Conservation (phyloP, 2,797 vertebrate genomes). For the Eulemur rubriventer region DNA sequence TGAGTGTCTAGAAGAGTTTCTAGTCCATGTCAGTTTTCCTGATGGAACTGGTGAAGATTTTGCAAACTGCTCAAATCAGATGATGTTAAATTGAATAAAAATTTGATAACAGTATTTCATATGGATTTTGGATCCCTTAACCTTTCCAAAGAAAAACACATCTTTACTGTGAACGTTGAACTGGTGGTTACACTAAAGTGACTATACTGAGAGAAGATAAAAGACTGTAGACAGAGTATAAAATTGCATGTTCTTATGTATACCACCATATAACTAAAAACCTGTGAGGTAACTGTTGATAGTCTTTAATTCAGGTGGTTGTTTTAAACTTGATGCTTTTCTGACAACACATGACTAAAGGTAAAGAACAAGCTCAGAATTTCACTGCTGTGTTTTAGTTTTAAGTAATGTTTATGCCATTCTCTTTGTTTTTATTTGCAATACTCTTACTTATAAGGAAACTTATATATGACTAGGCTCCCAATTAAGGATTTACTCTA, state of each 20-base stretch:
- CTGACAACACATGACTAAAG: background rate
- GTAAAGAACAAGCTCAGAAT: background rate
- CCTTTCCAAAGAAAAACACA: background rate
- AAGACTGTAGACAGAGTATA: background rate
- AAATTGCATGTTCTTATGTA: background rate
- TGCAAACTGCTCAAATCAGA: background rate
- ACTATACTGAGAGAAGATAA: background rate
- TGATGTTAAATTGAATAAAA: background rate
- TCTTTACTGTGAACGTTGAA: background rate
- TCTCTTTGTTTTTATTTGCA: background rate
- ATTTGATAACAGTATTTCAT: background rate
- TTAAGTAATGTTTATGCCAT: background rate
- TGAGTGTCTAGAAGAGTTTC: conserved; percentile 39
- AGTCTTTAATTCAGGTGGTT: background rate
- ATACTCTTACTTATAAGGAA: background rate
- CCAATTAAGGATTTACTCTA: background rate
- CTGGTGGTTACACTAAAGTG: background rate
- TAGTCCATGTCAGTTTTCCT: conserved; percentile 11
- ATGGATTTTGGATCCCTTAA: background rate
- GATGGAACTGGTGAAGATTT: background rate
- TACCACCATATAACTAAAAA: background rate
- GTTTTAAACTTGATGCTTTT: background rate
- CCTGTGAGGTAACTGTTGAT: background rate
- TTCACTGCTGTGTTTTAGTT: background rate
- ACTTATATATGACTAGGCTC: background rate